phyloP scores from a whole-genome alignment of 2,888 invertebrate genomes.

The Melikaiella ostensackeni region DNA sequence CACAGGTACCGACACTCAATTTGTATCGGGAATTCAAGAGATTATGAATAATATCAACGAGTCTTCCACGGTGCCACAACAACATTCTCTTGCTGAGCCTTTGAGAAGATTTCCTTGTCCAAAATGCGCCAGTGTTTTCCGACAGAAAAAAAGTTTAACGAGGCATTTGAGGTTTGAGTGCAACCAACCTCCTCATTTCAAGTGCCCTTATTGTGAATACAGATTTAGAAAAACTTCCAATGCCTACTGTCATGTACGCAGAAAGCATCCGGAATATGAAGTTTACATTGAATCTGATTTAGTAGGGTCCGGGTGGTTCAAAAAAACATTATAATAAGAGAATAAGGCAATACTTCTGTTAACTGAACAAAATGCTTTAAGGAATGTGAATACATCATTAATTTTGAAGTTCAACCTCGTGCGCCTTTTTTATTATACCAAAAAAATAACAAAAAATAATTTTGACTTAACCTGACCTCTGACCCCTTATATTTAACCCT shows the following conservation, averaged over 20 bases:
- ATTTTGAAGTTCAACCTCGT: too few relatives aligned
- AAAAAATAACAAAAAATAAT: too few relatives aligned
- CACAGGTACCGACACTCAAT: neutral
- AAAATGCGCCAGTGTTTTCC: conserved; percentile 61
- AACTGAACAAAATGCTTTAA: too few relatives aligned
- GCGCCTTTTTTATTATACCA: too few relatives aligned
- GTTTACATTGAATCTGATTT: conserved; percentile 53
- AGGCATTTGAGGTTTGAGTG: conserved; percentile 69
- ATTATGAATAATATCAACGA: neutral
- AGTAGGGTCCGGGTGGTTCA: too few relatives aligned
- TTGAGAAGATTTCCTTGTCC: conserved; percentile 55
- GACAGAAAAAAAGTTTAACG: conserved; percentile 59
- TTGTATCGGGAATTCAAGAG: neutral
- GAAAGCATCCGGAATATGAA: conserved; percentile 56
- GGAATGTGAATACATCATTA: too few relatives aligned
- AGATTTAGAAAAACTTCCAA: conserved; percentile 50
- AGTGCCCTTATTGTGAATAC: conserved; percentile 67
- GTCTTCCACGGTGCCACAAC: neutral
- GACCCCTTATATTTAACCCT: too few relatives aligned
- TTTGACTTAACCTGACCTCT: too few relatives aligned
- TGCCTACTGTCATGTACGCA: conserved; percentile 65
- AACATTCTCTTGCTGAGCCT: neutral
- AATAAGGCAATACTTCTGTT: too few relatives aligned
- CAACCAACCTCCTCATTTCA: conserved; percentile 73
- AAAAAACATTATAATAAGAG: too few relatives aligned